Base-by-base conservation (phyloP, 1,140 invertebrate genomes). In the Heliconius himera region DNA sequence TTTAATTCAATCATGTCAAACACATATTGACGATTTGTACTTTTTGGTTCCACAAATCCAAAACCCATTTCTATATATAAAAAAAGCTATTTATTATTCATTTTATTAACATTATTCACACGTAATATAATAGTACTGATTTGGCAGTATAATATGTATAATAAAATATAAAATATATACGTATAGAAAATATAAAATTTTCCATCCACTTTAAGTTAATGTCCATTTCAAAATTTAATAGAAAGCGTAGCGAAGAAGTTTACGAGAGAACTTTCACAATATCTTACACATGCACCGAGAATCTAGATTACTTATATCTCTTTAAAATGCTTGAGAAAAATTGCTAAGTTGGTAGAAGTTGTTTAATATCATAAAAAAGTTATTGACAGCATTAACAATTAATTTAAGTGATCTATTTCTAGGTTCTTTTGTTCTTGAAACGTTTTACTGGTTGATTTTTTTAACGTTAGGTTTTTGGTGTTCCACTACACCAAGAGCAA, bases 241-340 rank as follows among this genome's bases (percentile, higher is more conserved):
- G 77, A 73, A 78, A 46, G 73, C 66, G 75, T 76, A 36, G 56
- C 56, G 38, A n/a, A 36, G 18, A 78, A 74, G 77, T 78, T 78
- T 74, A 78, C 77, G 73, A 66, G 56, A n/a, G 41, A 78, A 78
- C 72, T 78, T 78, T 74, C 41, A 78, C 72, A 78, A 78, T 78
- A 78, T 78, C 77, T 66, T 74, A 78, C 77, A 78, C 77, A 78
- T 78, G 77, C 77, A 78, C 77, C 77, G 70, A 74, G 77, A 74
- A 78, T 78, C 72, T 41, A 78, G 56, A 74, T 78, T 74, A 74
- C 41, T 26, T 29, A 78, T 49, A 78, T 78, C 56, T 66, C 60
- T 78, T 78, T 78, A 74, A 78, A 78, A 74, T 78, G 54, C 56
- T 78, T 72, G 71, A 73, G 56, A 41, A 78, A 78, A 78, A 49